Evolutionary conservation across 2,797 vertebrate genomes (phyloP).

Genomic region (Serranus cabrilla): DNA sequence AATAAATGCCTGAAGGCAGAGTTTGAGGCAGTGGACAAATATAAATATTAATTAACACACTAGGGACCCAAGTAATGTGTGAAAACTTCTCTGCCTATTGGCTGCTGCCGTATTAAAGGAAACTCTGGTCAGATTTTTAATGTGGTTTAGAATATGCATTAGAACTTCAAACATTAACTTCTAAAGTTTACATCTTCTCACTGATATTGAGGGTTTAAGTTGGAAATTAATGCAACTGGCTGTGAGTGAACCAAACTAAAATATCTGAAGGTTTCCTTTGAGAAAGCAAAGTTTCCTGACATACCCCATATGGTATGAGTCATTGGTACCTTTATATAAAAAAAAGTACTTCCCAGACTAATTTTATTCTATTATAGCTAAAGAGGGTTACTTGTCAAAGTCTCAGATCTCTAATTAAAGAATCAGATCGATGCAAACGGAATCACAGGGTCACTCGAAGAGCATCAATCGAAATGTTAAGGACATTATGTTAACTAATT

Average conservation of each 20-base stretch:
- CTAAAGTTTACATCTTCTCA: conserved; percentile 72
- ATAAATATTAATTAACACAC: conserved; percentile 91
- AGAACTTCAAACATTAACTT: conserved; percentile 84
- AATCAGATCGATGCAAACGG: conserved; percentile 39
- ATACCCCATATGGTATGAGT: conserved; percentile 7
- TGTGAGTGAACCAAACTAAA: conserved; percentile 31
- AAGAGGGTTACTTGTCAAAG: conserved; percentile 10
- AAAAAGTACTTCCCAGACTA: conserved; percentile 4
- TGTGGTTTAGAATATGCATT: conserved; percentile 81
- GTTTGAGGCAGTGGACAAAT: conserved; percentile 89
- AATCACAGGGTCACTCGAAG: conserved; percentile 16
- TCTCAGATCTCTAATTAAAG: conserved; percentile 34
- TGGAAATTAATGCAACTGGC: conserved; percentile 61
- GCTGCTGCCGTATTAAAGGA: conserved; percentile 79
- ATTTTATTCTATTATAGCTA: conserved; percentile 15
- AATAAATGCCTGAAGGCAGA: conserved; percentile 87
- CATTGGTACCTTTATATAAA: conserved; percentile 29
- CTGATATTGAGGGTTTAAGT: conserved; percentile 67
- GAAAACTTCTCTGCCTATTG: conserved; percentile 80
- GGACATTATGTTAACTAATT: conserved; percentile 35
- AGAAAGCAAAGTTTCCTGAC: conserved; percentile 26
- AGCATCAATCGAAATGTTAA: conserved; percentile 24
- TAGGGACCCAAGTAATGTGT: conserved; percentile 80
- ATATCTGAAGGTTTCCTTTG: conserved; percentile 41
- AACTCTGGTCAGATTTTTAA: conserved; percentile 82